A percentile compares a stretch with the other conserved stretches of the same genome.
These are phyloP conservation scores for Andrena bicolor DNA, from an alignment of 2,888 invertebrate species.

Conservation along the genomic window DNA sequence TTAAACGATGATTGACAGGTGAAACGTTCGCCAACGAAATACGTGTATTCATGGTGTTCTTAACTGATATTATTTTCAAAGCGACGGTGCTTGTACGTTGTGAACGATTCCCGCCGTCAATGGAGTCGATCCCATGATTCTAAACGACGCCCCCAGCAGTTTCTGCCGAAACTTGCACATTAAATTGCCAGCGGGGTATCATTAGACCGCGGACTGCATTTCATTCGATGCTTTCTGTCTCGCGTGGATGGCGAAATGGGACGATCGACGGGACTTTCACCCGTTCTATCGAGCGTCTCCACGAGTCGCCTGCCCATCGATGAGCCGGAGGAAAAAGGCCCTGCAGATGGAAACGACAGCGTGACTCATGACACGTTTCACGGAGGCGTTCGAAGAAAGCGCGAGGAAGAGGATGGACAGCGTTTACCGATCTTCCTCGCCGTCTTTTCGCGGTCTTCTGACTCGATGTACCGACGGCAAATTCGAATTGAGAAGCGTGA, in stretches of 20 bases:
- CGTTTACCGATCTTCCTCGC: constrained; percentile 21
- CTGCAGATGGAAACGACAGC: constrained; percentile 37
- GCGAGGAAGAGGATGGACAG: constrained; percentile 26
- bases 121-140: neutral
- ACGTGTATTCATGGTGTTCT: neutral
- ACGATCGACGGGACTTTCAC: constrained; percentile 30
- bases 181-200: constrained; percentile 19
- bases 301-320: neutral
- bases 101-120: constrained; percentile 1
- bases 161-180: constrained; percentile 17
- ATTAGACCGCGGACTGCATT: neutral
- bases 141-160: neutral
- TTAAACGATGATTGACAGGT: constrained; percentile 33
- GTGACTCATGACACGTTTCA: constrained; percentile 35
- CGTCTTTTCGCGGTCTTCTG: constrained; percentile 25
- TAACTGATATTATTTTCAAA: constrained; percentile 15
- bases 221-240: neutral
- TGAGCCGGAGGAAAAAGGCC: neutral
- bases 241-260: constrained; percentile 4
- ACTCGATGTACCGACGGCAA: constrained; percentile 65
- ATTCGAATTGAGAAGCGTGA: constrained; percentile 81
- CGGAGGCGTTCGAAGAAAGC: constrained; percentile 39
- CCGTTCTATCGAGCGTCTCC: constrained; percentile 10
- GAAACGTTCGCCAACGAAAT: neutral
- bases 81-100: neutral